phyloP scores from a whole-genome alignment of 2,888 invertebrate genomes.

The Polymixis flavicincta region DNA sequence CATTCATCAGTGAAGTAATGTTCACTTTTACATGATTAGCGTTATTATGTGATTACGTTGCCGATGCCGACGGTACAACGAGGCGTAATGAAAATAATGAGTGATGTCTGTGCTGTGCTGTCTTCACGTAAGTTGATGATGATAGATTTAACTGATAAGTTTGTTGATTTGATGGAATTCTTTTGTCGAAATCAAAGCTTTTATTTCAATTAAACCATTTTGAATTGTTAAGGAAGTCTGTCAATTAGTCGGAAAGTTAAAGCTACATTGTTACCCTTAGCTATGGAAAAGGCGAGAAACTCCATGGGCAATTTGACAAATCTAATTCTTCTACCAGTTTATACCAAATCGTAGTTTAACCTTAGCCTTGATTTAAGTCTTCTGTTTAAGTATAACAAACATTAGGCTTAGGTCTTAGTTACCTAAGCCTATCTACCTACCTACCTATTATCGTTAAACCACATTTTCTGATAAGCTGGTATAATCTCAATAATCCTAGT shows the following conservation, averaged over 20 bases:
- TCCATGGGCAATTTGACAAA: background rate
- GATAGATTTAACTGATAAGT: conserved; percentile 4
- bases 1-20: conserved; percentile 36
- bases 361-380: background rate
- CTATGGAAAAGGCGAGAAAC: background rate
- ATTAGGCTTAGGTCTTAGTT: no score
- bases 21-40: conserved; percentile 31
- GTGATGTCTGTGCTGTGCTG: background rate
- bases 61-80: conserved; percentile 9
- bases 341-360: background rate
- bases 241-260: background rate
- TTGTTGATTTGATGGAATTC: conserved; percentile 20
- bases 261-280: background rate
- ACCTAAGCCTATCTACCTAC: no score
- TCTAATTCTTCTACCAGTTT: background rate
- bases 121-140: conserved; percentile 1
- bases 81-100: conserved; percentile 16
- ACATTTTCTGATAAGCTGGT: background rate
- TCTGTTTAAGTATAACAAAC: background rate
- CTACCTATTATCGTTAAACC: background rate
- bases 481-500: conserved; percentile 1
- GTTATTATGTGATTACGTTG: conserved; percentile 30
- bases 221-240: background rate
- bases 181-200: background rate
- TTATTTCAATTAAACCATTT: background rate